These are phyloP conservation scores for Cheilosia pagana DNA, from an alignment of 2,888 invertebrate species.

Conservation along the genomic window DNA sequence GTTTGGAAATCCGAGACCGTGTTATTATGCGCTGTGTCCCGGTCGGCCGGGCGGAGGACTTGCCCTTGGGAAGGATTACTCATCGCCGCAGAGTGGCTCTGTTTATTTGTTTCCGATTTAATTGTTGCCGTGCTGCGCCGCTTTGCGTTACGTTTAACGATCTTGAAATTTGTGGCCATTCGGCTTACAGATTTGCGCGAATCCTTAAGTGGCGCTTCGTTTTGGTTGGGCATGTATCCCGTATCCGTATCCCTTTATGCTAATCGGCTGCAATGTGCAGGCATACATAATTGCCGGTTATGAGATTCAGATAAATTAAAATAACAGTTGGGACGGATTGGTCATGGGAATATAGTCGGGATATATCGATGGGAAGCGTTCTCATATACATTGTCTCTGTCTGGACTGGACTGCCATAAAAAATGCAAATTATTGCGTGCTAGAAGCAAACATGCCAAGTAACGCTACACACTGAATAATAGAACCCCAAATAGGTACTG, in stretches of 20 bases:
- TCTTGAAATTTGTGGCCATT: conserved; percentile 43
- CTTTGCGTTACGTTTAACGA: conserved; percentile 19
- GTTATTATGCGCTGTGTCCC: conserved; percentile 67
- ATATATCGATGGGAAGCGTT: background rate
- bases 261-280: conserved; percentile 58
- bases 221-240: conserved; percentile 6
- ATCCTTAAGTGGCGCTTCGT: conserved; percentile 69
- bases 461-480: conserved; percentile 60
- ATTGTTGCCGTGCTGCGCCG: conserved; percentile 59
- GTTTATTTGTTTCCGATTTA: conserved; percentile 64
- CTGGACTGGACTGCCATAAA: background rate
- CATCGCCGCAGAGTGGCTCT: conserved; percentile 57
- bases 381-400: conserved; percentile 4
- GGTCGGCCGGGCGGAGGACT: conserved; percentile 23
- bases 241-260: conserved; percentile 38
- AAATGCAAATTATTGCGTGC: conserved; percentile 24
- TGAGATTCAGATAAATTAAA: conserved; percentile 67
- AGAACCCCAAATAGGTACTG: conserved; percentile 5
- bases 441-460: conserved; percentile 6
- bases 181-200: conserved; percentile 36
- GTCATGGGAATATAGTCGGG: conserved; percentile 1
- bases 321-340: conserved; percentile 35
- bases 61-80: conserved; percentile 73
- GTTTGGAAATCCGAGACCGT: conserved; percentile 76
- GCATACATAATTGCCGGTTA: conserved; percentile 60